Evolutionary conservation across 2,888 invertebrate genomes (phyloP).

Genomic region (Drosophila falleni): DNA sequence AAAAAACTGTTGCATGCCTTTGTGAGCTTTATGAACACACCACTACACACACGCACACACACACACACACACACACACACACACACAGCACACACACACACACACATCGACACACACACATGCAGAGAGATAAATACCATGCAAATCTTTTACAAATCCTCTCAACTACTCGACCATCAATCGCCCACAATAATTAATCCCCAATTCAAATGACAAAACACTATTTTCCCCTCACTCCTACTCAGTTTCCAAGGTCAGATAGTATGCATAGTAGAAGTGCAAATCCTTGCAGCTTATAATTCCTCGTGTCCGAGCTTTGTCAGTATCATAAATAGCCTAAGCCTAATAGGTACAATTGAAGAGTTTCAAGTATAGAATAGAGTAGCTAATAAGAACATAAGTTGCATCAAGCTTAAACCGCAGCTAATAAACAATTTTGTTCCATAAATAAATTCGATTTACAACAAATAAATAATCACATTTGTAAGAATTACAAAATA

Average conservation of each 20-base stretch:
- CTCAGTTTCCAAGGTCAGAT: neutral
- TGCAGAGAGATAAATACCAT: neutral
- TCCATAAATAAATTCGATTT: too few species aligned
- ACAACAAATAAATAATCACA: too few species aligned
- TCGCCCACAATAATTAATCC: constrained; percentile 35
- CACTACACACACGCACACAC: neutral
- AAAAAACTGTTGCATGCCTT: constrained; percentile 18
- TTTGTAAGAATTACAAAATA: too few species aligned
- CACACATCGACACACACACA: neutral
- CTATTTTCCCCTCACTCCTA: neutral
- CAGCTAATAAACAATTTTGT: too few species aligned
- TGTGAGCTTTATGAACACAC: neutral
- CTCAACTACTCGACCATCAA: neutral
- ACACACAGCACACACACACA: constrained; percentile 4
- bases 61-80: constrained; percentile 5
- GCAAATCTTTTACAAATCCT: constrained; percentile 23
- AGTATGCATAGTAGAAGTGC: neutral
- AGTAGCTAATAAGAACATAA: neutral
- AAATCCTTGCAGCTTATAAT: constrained; percentile 1
- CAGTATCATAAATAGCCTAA: neutral
- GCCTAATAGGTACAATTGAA: neutral
- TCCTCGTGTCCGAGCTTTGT: neutral
- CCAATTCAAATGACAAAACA: constrained; percentile 9
- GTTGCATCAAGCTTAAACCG: neutral
- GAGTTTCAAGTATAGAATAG: neutral